These are phyloP conservation scores for Threskiornis aethiopicus DNA, from an alignment of 2,797 vertebrate species.

Conservation along the genomic window DNA sequence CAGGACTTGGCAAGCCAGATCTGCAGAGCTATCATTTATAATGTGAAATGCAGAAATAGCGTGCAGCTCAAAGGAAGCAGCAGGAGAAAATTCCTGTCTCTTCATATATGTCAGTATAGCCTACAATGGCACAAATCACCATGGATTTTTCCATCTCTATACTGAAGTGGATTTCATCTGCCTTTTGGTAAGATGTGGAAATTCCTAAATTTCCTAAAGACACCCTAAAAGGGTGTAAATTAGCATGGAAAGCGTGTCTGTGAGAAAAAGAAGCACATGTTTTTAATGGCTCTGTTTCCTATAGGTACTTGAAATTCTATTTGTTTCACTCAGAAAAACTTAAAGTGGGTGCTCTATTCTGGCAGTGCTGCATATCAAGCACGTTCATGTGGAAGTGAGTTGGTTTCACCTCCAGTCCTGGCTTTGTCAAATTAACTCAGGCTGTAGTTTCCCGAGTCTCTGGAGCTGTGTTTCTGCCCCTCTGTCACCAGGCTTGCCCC, in stretches of 20 bases:
- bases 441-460: neutral
- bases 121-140: neutral
- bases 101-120: neutral
- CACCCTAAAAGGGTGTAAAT: neutral
- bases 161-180: neutral
- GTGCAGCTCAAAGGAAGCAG: neutral
- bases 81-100: neutral
- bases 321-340: neutral
- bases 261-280: rapidly evolving
- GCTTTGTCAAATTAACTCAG: neutral
- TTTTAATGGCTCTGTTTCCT: neutral
- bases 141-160: neutral
- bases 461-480: neutral
- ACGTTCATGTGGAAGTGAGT: neutral
- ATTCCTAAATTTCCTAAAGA: neutral
- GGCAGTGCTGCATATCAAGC: rapidly evolving
- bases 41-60: neutral
- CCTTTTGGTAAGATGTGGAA: neutral
- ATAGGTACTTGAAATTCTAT: neutral
- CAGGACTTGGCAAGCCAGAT: neutral
- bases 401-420: neutral
- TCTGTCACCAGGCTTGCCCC: neutral
- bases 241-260: neutral
- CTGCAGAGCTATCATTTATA: neutral
- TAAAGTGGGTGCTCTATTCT: rapidly evolving